Conservation (phyloP, 2,797 vertebrate genomes). For the Malurus splendens region DNA sequence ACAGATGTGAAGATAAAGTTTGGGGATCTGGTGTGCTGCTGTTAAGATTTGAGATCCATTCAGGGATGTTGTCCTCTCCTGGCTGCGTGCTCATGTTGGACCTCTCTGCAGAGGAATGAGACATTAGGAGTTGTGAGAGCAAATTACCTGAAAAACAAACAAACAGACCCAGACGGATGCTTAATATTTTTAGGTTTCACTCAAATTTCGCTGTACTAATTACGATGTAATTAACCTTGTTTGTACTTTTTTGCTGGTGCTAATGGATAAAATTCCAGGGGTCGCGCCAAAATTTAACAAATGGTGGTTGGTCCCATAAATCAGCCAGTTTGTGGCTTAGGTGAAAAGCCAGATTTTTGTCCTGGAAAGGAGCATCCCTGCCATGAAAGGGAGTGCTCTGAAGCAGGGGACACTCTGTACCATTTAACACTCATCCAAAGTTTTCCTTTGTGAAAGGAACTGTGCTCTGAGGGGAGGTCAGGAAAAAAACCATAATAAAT, state of each 20-base stretch:
- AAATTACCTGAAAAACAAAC: not conserved
- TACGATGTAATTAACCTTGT: not conserved
- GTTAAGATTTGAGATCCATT: not conserved
- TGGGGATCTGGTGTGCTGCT: not conserved
- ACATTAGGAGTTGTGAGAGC: not conserved
- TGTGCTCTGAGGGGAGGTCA: not conserved
- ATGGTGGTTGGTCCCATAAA: not conserved
- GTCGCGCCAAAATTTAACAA: not conserved
- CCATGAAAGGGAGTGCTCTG: not conserved
- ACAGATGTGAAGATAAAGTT: constrained; percentile 31
- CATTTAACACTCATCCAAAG: not conserved
- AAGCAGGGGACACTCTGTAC: not conserved
- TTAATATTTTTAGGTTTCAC: not conserved
- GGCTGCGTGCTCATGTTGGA: not conserved
- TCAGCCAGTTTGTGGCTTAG: not conserved
- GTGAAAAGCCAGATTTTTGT: not conserved
- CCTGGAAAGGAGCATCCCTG: not conserved
- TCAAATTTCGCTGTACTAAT: not conserved
- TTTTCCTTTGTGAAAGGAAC: not conserved
- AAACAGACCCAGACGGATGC: not conserved
- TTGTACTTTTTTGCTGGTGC: not conserved
- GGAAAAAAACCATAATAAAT: not conserved
- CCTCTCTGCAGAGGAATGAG: not conserved
- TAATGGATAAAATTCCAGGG: fast-evolving
- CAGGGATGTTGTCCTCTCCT: not conserved